Evolutionary conservation across 1,140 invertebrate species (phyloP).

Genomic region (Lycorma delicatula): DNA sequence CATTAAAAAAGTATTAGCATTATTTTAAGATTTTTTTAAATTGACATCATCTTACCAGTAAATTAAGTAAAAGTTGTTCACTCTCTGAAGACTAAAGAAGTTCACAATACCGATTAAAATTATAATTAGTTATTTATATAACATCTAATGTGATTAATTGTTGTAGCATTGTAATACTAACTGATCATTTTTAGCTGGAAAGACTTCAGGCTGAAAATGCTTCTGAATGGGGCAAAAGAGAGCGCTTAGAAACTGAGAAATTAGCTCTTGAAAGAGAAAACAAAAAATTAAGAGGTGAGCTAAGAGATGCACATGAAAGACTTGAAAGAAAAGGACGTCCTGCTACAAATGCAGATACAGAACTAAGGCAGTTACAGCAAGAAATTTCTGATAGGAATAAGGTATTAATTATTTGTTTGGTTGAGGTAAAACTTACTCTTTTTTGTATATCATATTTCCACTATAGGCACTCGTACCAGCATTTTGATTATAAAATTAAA

Average conservation of each 20-base stretch:
- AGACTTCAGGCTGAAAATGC: slow-evolving; percentile 85
- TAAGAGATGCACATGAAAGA: slow-evolving; percentile 72
- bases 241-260: slow-evolving; percentile 83
- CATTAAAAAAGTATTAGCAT: too few relatives aligned
- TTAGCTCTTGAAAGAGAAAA: slow-evolving; percentile 78
- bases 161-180: slow-evolving; percentile 7
- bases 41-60: too few relatives aligned
- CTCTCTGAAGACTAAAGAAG: too few relatives aligned
- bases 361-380: slow-evolving; percentile 60
- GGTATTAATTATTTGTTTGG: slow-evolving; percentile 39
- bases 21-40: too few relatives aligned
- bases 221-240: slow-evolving; percentile 83
- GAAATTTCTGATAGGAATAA: slow-evolving; percentile 65
- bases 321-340: slow-evolving; percentile 56
- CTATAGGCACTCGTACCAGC: too few relatives aligned
- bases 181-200: slow-evolving; percentile 59
- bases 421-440: too few relatives aligned
- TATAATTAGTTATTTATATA: too few relatives aligned
- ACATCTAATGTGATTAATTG: slow-evolving; percentile 4
- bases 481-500: too few relatives aligned
- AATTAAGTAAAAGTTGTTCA: too few relatives aligned
- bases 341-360: slow-evolving; percentile 53
- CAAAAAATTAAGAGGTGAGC: slow-evolving; percentile 72
- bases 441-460: too few relatives aligned
- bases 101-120: too few relatives aligned